These are phyloP conservation scores for Parasteatoda tepidariorum DNA, from an alignment of 1,140 invertebrate genomes.

Conservation along the genomic window DNA sequence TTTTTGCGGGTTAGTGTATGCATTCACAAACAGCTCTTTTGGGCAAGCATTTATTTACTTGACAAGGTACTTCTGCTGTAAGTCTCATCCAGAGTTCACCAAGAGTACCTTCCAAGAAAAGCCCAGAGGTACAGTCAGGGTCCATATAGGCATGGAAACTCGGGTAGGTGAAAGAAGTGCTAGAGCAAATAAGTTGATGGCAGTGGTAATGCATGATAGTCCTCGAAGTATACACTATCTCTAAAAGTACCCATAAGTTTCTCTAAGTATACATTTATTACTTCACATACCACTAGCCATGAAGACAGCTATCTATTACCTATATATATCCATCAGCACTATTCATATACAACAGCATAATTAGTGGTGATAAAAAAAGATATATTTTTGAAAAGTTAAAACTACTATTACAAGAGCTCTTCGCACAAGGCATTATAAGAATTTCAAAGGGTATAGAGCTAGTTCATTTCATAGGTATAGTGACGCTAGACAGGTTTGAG, in stretches of 20 bases:
- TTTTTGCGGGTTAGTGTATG: slow-evolving; percentile 61
- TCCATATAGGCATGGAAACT: slow-evolving; percentile 63
- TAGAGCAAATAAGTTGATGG: slow-evolving; percentile 43
- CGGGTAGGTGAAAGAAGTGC: slow-evolving; percentile 47
- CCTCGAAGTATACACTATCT: slow-evolving; percentile 32
- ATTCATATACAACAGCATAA: slow-evolving; percentile 21
- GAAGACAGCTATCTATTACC: neutral
- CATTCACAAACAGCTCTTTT: slow-evolving; percentile 59
- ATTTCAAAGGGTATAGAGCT: neutral
- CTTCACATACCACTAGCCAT: neutral
- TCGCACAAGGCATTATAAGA: slow-evolving; percentile 21
- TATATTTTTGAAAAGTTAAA: slow-evolving; percentile 47
- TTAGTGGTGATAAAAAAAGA: neutral
- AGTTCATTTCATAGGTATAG: neutral
- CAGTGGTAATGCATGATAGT: slow-evolving; percentile 48
- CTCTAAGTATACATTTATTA: neutral
- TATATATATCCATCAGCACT: slow-evolving; percentile 22
- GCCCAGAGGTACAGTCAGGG: slow-evolving; percentile 60
- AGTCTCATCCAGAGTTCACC: slow-evolving; percentile 62
- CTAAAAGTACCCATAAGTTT: neutral
- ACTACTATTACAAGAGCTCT: neutral
- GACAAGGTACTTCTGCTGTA: slow-evolving; percentile 62
- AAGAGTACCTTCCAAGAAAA: slow-evolving; percentile 62
- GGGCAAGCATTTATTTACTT: slow-evolving; percentile 60
- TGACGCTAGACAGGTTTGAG: neutral